phyloP scores from a whole-genome alignment of 1,140 invertebrate genomes.

The Cotesia glomerata region DNA sequence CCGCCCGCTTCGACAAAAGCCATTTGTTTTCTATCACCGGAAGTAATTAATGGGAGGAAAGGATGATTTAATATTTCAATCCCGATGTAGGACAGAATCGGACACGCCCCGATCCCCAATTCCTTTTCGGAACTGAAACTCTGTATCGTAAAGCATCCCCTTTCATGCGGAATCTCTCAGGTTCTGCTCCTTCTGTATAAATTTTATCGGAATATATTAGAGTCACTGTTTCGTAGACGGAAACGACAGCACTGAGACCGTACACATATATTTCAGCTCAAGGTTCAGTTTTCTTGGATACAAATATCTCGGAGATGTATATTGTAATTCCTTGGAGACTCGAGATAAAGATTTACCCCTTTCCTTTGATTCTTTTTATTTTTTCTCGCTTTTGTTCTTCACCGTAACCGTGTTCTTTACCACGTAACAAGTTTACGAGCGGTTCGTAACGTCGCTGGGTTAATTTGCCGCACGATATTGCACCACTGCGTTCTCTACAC shows the following conservation, averaged over 20 bases:
- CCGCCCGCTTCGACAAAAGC: neutral
- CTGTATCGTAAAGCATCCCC: conserved; percentile 19
- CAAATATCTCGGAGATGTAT: too few species aligned
- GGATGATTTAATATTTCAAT: neutral
- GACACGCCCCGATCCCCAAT: conserved; percentile 16
- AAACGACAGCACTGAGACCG: neutral
- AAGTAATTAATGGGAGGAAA: neutral
- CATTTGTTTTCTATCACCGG: neutral
- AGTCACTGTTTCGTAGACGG: neutral
- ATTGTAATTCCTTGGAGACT: too few species aligned
- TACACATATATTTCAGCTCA: too few species aligned
- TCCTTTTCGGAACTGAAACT: neutral
- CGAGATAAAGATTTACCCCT: neutral
- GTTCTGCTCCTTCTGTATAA: neutral
- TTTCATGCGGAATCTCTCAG: neutral
- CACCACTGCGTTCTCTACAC: conserved; percentile 8
- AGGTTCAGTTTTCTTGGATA: too few species aligned
- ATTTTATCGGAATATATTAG: neutral
- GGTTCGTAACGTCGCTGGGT: conserved; percentile 9
- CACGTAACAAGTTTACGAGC: conserved; percentile 18
- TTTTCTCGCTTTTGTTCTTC: neutral
- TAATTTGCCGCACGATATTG: conserved; percentile 29
- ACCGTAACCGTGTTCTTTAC: neutral
- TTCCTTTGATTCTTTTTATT: neutral
- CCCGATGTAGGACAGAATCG: neutral